A percentile compares a stretch with the other conserved stretches of the same genome.
Evolutionary conservation across 2,797 vertebrate species (phyloP).

Genomic region (Muraenolepis orangiensis): DNA sequence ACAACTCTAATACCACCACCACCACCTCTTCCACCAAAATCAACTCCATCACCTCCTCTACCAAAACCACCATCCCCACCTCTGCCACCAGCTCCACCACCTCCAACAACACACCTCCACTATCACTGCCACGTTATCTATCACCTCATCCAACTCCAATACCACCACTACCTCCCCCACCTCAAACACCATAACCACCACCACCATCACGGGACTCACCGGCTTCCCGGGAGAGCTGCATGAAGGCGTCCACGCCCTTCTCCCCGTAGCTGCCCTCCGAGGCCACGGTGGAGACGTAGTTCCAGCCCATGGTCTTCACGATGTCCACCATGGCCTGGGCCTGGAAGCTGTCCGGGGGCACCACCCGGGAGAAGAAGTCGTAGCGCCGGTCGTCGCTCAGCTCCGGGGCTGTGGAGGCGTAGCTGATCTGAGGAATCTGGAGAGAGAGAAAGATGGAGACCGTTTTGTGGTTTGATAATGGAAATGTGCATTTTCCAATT

Average conservation of each 20-base stretch:
- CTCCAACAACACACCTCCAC: not conserved
- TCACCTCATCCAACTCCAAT: not conserved
- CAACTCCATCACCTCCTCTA: no score
- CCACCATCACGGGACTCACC: slow-evolving; percentile 67
- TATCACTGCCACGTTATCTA: not conserved
- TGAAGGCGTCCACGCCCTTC: slow-evolving; percentile 92
- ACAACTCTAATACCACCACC: no score
- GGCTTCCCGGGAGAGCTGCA: slow-evolving; percentile 89
- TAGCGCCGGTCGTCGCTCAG: slow-evolving; percentile 90
- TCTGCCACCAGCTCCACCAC: not conserved
- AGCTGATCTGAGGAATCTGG: slow-evolving; percentile 94
- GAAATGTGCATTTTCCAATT: no score
- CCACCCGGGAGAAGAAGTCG: slow-evolving; percentile 93
- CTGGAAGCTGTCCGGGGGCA: slow-evolving; percentile 91
- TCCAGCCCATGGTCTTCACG: slow-evolving; percentile 90
- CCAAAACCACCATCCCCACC: no score
- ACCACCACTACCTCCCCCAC: not conserved
- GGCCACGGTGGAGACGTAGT: slow-evolving; percentile 89
- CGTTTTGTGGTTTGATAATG: not conserved
- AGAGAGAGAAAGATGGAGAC: no score
- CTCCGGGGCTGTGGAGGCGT: slow-evolving; percentile 90
- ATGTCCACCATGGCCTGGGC: slow-evolving; percentile 96
- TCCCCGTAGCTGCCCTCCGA: slow-evolving; percentile 94
- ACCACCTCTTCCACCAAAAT: no score
- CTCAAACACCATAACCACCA: not conserved